Percentiles rank a stretch among this genome's conserved stretches.
These are phyloP conservation scores for Hirtodrosophila trivittata DNA, from an alignment of 2,888 invertebrate genomes.

Conservation along the genomic window DNA sequence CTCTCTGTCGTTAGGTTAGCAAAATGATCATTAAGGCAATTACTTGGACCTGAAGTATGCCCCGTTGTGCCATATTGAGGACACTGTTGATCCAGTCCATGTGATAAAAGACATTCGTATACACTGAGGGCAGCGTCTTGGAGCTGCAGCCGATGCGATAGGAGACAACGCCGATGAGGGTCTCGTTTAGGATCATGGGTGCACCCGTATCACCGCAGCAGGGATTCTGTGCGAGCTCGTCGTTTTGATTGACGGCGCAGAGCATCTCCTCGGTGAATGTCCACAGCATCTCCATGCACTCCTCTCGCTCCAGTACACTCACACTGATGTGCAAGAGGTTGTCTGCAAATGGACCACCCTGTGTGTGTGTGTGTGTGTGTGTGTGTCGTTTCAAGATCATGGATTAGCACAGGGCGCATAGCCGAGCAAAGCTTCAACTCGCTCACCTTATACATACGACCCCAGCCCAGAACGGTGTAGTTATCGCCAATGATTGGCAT, in stretches of 20 bases:
- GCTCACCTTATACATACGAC: constrained; percentile 29
- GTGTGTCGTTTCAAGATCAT: too few relatives aligned
- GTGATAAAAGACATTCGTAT: constrained; percentile 34
- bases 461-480: constrained; percentile 39
- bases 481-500: neutral
- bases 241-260: constrained; percentile 17
- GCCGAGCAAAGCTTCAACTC: too few relatives aligned
- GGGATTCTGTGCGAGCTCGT: constrained; percentile 13
- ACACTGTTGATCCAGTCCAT: constrained; percentile 25
- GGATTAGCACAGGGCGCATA: too few relatives aligned
- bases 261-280: constrained; percentile 37
- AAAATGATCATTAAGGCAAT: too few relatives aligned
- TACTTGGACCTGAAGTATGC: neutral
- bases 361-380: too few relatives aligned
- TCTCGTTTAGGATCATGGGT: constrained; percentile 15
- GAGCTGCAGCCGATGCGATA: constrained; percentile 42
- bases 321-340: constrained; percentile 18
- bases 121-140: constrained; percentile 17
- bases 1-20: too few relatives aligned
- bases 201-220: constrained; percentile 42
- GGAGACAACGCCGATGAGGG: constrained; percentile 18
- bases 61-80: neutral
- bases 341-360: constrained; percentile 28
- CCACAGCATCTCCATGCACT: constrained; percentile 15
- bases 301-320: neutral